These are phyloP conservation scores for Crotalus horridus DNA, from an alignment of 2,113 vertebrate genomes.

Conservation along the genomic window DNA sequence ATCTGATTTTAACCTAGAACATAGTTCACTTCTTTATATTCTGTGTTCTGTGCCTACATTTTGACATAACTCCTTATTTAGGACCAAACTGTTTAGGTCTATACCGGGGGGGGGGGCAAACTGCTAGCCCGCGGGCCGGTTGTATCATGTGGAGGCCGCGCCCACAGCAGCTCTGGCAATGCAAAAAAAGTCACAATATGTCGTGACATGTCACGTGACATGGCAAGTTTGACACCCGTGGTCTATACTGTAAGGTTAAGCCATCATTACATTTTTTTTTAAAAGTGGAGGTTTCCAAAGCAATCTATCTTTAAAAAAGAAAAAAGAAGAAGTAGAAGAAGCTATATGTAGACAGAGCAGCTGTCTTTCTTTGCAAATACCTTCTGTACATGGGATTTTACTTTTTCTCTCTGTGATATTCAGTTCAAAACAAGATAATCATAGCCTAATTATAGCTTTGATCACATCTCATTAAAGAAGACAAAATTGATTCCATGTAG, in stretches of 20 bases:
- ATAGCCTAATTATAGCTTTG: slow-evolving; percentile 64
- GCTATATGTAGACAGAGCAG: slow-evolving; percentile 14
- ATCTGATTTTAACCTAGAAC: background rate
- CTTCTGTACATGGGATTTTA: slow-evolving; percentile 47
- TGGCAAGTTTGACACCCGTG: no score
- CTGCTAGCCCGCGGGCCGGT: no score
- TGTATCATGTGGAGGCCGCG: fast-evolving
- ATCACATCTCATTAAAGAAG: slow-evolving; percentile 58
- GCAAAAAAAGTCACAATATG: no score
- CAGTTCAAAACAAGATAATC: slow-evolving; percentile 65
- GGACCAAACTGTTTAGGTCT: background rate
- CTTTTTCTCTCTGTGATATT: slow-evolving; percentile 38
- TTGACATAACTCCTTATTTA: background rate
- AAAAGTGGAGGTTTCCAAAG: slow-evolving; percentile 9
- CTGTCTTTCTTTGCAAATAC: slow-evolving; percentile 37
- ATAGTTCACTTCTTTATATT: background rate
- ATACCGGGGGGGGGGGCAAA: no score
- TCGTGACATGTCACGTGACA: no score
- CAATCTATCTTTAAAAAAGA: slow-evolving; percentile 1
- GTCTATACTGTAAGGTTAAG: background rate
- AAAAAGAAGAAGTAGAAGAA: slow-evolving; percentile 20
- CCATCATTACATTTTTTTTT: fast-evolving
- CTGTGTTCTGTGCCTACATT: background rate
- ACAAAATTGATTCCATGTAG: slow-evolving; percentile 61
- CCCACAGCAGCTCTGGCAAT: no score